Base-by-base conservation (phyloP, 2,888 invertebrate species). In the Alitta virens region DNA sequence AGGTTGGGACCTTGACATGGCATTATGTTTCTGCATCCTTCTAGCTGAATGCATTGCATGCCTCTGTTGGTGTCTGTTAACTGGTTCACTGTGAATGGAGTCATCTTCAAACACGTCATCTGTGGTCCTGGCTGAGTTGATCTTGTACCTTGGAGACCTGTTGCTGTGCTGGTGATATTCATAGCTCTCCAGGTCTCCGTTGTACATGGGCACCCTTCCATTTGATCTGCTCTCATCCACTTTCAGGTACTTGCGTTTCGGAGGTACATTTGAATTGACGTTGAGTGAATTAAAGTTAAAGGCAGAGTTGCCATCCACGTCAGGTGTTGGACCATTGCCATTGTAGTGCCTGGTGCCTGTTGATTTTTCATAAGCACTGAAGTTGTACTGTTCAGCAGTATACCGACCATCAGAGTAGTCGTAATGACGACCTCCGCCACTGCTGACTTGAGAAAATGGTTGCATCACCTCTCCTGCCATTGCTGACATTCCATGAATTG, bases 161-260 rank as follows among this genome's bases (percentile, higher is more conserved):
- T 52, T 21, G 43, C 26, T 24, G 62, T 43, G 24, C 16, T 46
- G 40, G 14, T 43, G 50, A 12, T 40, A 38, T 5, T 54, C 53
- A 50, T 43, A 16, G 21, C 57, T 52, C 1, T 23, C 33, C 38
- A 25, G 27, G 16, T 26, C 57, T 12, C 54, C 23, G 5, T 18
- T 9, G 33, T 49, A 49, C 9, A 9, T 27, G 18, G 57, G 50
- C 25, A 40, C 16, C n/a, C 14, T 23, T 12, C 42, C 40, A n/a
- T 21, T 23, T 5, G 60, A 24, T n/a, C 38, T 21, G 53, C 51
- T 52, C 27, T 58, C 62, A 46, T 64, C 64, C 46, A 64, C 64
- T 33, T 40, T 38, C 21, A 56, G 57, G 60, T 60, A 63, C 42
- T 59, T 59, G 40, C 49, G 55, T 25, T 26, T 24, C 16, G 55